Percentiles rank a stretch among this genome's conserved stretches.
Conservation (phyloP, 2,888 invertebrate genomes). For the Lasioglossum figueresi region DNA sequence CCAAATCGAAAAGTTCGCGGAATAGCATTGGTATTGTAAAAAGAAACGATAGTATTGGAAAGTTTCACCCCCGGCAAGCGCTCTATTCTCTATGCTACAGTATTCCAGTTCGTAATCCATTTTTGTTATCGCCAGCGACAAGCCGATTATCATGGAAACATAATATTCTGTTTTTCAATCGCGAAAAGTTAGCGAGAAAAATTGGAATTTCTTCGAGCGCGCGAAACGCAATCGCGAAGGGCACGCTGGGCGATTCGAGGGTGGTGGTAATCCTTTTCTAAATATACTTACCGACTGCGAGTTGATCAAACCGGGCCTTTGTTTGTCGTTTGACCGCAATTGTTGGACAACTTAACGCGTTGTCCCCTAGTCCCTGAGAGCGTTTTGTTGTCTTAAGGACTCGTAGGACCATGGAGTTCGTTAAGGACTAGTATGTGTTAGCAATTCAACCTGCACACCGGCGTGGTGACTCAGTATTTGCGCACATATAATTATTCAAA, state of each 20-base stretch:
- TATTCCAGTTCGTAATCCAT: constrained; percentile 35
- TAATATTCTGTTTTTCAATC: background rate
- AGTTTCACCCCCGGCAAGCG: background rate
- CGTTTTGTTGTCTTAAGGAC: constrained; percentile 73
- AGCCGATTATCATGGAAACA: constrained; percentile 24
- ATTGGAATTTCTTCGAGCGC: constrained; percentile 14
- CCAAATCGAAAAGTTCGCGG: background rate
- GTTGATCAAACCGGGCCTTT: background rate
- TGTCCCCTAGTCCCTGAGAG: constrained; percentile 39
- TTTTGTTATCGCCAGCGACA: constrained; percentile 12
- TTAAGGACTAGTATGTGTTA: constrained; percentile 74
- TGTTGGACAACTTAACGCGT: constrained; percentile 60
- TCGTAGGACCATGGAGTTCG: constrained; percentile 71
- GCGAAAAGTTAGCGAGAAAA: background rate
- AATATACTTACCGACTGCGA: background rate
- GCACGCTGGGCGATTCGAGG: background rate
- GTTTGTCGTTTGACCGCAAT: constrained; percentile 34
- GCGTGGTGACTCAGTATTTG: constrained; percentile 70
- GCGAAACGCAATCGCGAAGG: background rate
- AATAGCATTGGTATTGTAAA: background rate
- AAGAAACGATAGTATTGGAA: background rate
- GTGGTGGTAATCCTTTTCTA: constrained; percentile 11
- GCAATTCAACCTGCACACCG: constrained; percentile 70
- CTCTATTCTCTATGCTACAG: background rate
- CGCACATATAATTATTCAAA: constrained; percentile 80